Evolutionary conservation across 2,797 vertebrate species (phyloP).

Genomic region (Neopelma chrysocephalum): DNA sequence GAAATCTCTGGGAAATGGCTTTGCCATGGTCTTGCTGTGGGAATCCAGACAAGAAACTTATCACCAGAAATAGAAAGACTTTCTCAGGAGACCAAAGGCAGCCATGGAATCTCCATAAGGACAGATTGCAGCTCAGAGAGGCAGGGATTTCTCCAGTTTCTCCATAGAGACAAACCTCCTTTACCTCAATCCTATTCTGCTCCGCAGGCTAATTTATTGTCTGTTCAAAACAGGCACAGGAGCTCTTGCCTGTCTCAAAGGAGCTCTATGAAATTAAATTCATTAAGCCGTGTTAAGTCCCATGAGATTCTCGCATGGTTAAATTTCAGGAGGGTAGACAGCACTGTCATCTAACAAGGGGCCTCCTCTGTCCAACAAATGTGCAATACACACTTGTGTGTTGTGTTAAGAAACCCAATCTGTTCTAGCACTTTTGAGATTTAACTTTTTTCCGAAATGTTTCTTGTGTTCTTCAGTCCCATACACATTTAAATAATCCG

Average conservation of each 20-base stretch:
- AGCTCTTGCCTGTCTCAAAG: slow-evolving; percentile 19
- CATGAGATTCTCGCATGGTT: not conserved
- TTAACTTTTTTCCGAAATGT: not conserved
- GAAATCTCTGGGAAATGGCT: not conserved
- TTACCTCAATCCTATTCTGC: not conserved
- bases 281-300: not conserved
- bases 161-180: not conserved
- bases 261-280: slow-evolving; percentile 22
- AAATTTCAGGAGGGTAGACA: slow-evolving; percentile 15
- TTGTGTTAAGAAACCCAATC: not conserved
- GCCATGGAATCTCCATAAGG: not conserved
- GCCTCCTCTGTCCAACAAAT: not conserved
- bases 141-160: not conserved
- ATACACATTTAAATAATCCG: not conserved
- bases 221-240: not conserved
- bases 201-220: not conserved
- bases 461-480: not conserved
- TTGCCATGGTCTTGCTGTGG: not conserved
- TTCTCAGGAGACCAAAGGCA: not conserved
- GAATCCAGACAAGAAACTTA: not conserved
- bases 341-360: not conserved
- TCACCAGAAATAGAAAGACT: not conserved
- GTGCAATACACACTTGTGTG: not conserved
- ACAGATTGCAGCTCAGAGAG: not conserved
- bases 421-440: not conserved